Base-by-base conservation (phyloP, 2,888 invertebrate genomes). In the Adelphocoris suturalis region DNA sequence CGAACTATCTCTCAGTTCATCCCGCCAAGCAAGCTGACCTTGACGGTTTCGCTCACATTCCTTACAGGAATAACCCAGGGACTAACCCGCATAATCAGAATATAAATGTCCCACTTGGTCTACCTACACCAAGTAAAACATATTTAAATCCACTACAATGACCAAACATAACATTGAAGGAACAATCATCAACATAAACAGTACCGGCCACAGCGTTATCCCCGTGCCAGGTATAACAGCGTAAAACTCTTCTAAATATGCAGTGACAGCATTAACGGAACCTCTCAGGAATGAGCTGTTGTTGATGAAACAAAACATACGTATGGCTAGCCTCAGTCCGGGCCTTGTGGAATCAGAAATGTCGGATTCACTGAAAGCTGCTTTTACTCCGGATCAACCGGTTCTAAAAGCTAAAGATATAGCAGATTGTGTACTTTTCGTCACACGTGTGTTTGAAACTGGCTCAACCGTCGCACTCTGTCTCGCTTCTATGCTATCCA, bases 111-210 rank as follows among this genome's bases (percentile, higher is more conserved):
- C n/a, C n/a, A n/a, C n/a, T n/a, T n/a, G n/a, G n/a, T n/a, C n/a
- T n/a, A n/a, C n/a, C n/a, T n/a, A n/a, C n/a, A n/a, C n/a, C n/a
- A n/a, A n/a, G n/a, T n/a, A n/a, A n/a, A n/a, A n/a, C n/a, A n/a
- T n/a, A n/a, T n/a, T n/a, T n/a, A n/a, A n/a, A n/a, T n/a, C n/a
- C n/a, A n/a, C n/a, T n/a, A n/a, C n/a, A n/a, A n/a, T n/a, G n/a
- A 93, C 93, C 37, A 92, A 92, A 23, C 88, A 91, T 52, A 92
- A 93, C 11, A 91, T 92, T 7, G 93, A 93, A 75, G 95, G 95
- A 0, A 93, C 94, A 90, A 93, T 95, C 91, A 93, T 96, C 86
- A 94, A 95, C 86, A 94, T 96, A 86, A 95, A 95, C 93, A 96
- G 95, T 89, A 92, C 94, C 91, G 94, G 94, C 3, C 94, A 94